These are phyloP conservation scores for Solenopsis fugax DNA, from an alignment of 1,140 invertebrate genomes.

Conservation along the genomic window DNA sequence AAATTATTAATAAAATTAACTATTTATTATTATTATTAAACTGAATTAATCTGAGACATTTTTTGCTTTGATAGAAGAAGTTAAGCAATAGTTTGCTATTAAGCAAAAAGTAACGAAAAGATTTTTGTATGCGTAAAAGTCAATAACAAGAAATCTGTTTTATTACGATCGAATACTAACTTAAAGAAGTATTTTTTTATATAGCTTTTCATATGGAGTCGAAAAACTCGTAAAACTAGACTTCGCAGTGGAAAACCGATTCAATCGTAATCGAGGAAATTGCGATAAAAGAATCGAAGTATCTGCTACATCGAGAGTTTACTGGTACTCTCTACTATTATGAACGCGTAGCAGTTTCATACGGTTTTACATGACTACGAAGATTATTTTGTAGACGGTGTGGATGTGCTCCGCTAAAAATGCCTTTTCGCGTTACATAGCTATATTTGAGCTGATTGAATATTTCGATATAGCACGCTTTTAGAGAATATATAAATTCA, in stretches of 20 bases:
- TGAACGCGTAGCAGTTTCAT: not conserved
- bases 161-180: not conserved
- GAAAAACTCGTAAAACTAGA: constrained; percentile 26
- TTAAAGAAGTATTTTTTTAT: not conserved
- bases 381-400: not conserved
- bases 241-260: not conserved
- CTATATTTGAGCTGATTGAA: not conserved
- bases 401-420: not conserved
- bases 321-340: not conserved
- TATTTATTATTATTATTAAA: not conserved
- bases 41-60: not conserved
- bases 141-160: not conserved
- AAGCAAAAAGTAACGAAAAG: not conserved
- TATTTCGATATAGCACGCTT: not conserved
- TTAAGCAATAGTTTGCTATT: not conserved
- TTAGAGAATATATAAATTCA: not conserved
- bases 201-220: not conserved
- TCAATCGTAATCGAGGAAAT: constrained; percentile 24
- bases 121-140: not conserved
- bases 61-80: not conserved
- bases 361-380: not conserved
- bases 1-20: not conserved
- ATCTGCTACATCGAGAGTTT: not conserved
- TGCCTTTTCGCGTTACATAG: not conserved
- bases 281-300: constrained; percentile 16